Evolutionary conservation across 2,797 vertebrate genomes (phyloP).

Genomic region (Bovichtus diacanthus): DNA sequence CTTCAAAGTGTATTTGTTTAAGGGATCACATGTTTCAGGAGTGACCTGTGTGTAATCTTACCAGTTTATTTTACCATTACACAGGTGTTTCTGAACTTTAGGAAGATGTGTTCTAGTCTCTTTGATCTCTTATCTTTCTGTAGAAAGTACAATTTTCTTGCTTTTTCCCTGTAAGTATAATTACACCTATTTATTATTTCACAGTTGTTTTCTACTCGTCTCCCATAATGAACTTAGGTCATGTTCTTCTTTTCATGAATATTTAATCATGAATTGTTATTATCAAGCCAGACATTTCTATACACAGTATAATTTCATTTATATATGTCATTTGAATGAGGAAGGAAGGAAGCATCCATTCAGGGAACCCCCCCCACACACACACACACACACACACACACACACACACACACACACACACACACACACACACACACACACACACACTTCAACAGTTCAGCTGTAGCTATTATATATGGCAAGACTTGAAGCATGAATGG

Average conservation of each 20-base stretch:
- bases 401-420: no score
- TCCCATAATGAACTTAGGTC: neutral
- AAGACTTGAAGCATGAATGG: slow-evolving; percentile 56
- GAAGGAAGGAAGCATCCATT: slow-evolving; percentile 1
- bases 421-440: no score
- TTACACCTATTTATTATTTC: slow-evolving; percentile 3
- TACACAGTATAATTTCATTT: neutral
- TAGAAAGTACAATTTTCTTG: neutral
- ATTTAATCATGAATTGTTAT: neutral
- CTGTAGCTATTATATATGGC: slow-evolving; percentile 35
- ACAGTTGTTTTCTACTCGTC: neutral
- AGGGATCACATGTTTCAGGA: no score
- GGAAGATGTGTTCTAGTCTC: neutral
- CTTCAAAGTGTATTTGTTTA: neutral
- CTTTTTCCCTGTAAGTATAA: neutral
- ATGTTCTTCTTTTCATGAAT: neutral
- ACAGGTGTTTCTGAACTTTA: neutral
- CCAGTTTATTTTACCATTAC: neutral
- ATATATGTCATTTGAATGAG: neutral
- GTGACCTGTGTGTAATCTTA: neutral
- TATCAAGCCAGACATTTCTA: neutral
- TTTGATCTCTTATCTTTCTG: neutral
- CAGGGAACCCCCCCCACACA: no score
- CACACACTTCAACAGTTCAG: slow-evolving; percentile 5
- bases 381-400: no score